Base-by-base conservation (phyloP, 1,140 invertebrate species). In the Pollicipes pollicipes region DNA sequence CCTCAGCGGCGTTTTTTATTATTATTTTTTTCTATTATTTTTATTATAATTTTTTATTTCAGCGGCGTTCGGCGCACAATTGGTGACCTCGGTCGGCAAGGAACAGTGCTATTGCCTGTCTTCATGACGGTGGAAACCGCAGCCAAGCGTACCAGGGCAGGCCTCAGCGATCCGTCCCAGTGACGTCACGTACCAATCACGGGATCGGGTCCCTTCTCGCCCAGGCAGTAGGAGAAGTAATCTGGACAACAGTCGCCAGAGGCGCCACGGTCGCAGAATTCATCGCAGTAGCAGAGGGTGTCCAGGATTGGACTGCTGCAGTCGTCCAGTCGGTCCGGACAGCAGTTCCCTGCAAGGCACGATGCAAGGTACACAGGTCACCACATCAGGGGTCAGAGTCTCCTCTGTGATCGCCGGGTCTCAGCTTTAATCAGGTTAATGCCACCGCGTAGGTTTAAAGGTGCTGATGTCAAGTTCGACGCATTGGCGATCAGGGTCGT, bases 281-380 rank as follows among this genome's bases (percentile, higher is more conserved):
- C 84, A 80, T 97, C 94, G 77, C 94, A 97, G 79, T 97, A 96
- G 79, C 94, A 97, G 3, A 90, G 77, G 0, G 91, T 93, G 26
- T 83, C 88, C 81, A 83, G 74, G 73, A 93, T 90, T 17, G 89
- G 89, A 29, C 86, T 82, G 0, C 87, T 85, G 77, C 90, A 93
- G 10, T 84, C 81, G 77, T 93, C 90, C 73, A 85, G 79, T 58
- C 90, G 80, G 24, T 86, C 85, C 0, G 78, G 75, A 77, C 90
- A 93, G 76, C 90, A 93, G 26, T 76, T 76, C 3, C 79, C 76
- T 10, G 75, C 75, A 8, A 32, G 69, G 8, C 68, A 70, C 21
- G n/a, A n/a, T n/a, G n/a, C n/a, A n/a, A n/a, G n/a, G n/a, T n/a
- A n/a, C n/a, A n/a, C 74, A 70, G 8, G 70, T 3, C 70, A 2